Conservation (phyloP, 2,888 invertebrate species). For the Pteria penguin region DNA sequence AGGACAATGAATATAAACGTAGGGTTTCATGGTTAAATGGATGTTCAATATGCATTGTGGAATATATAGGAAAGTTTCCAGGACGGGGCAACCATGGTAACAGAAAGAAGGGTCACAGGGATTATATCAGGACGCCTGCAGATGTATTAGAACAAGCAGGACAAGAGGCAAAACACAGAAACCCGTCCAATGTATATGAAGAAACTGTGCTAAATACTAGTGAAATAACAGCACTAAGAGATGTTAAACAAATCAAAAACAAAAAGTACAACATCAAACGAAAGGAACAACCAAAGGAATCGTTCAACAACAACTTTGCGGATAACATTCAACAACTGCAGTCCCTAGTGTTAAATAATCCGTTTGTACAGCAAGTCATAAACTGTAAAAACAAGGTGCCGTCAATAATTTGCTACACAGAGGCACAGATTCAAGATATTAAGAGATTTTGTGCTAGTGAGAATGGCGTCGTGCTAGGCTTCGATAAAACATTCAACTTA, state of each 20-base stretch:
- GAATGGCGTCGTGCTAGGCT: not conserved
- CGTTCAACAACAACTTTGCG: not conserved
- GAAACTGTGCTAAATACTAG: not conserved
- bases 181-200: not conserved
- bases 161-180: not conserved
- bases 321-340: not conserved
- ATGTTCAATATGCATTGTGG: not conserved
- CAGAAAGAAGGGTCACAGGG: not conserved
- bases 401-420: not conserved
- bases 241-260: not conserved
- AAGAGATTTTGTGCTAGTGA: not conserved
- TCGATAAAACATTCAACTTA: conserved; percentile 18
- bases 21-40: not conserved
- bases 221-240: not conserved
- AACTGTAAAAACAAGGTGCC: not conserved
- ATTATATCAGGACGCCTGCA: conserved; percentile 3
- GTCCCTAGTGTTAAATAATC: not conserved
- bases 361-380: not conserved
- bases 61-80: conserved; percentile 15
- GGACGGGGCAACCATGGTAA: not conserved
- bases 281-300: too few relatives aligned
- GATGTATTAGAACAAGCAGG: not conserved
- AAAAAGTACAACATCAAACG: not conserved
- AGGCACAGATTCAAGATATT: not conserved
- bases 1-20: not conserved